These are phyloP conservation scores for Eupithecia pulchellata DNA, from an alignment of 2,888 invertebrate species.

Conservation along the genomic window DNA sequence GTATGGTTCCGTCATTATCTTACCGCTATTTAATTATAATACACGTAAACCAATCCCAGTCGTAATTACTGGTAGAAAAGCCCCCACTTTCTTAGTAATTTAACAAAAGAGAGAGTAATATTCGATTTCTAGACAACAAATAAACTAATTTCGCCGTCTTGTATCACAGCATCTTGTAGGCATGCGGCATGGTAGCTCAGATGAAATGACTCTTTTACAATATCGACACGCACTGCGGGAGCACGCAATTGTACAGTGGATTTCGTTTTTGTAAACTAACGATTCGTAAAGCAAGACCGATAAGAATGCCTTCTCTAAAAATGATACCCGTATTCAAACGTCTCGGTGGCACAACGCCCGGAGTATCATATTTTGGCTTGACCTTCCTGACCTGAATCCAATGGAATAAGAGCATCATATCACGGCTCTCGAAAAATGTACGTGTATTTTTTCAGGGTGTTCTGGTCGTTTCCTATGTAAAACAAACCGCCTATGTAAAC, in stretches of 20 bases:
- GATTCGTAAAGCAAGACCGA: neutral
- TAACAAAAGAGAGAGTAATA: constrained; percentile 28
- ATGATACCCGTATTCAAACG: neutral
- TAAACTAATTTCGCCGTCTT: constrained; percentile 19
- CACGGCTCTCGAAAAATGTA: too few species aligned
- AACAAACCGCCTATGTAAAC: too few species aligned
- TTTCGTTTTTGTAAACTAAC: neutral
- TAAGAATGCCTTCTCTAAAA: neutral
- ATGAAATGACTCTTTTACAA: constrained; percentile 13
- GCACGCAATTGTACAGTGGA: neutral
- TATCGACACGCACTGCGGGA: constrained; percentile 18
- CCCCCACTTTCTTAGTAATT: neutral
- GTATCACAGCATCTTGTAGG: constrained; percentile 13
- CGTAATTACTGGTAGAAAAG: constrained; percentile 3
- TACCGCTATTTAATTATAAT: neutral
- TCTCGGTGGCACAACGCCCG: neutral
- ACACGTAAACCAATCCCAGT: neutral
- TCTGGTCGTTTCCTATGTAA: too few species aligned
- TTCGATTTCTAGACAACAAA: constrained; percentile 26
- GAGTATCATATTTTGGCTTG: neutral
- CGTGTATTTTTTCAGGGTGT: too few species aligned
- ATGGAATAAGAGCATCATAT: too few species aligned
- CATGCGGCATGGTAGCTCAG: constrained; percentile 5
- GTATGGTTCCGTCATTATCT: neutral
- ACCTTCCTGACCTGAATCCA: neutral